Base-by-base conservation (phyloP, 2,888 invertebrate species). In the Xestoiulus laeticollis region DNA sequence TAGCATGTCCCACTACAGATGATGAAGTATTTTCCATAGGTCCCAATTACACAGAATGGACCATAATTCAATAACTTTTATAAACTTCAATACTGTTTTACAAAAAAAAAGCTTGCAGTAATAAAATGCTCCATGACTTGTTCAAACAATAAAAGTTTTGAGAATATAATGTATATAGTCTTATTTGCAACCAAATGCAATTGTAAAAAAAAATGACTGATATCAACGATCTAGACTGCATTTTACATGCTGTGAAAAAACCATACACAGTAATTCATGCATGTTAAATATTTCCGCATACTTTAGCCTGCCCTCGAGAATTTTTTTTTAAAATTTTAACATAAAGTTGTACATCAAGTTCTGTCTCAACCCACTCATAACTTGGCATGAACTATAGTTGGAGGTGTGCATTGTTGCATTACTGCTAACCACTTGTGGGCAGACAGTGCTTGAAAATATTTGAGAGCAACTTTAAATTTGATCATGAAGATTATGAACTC, bases 321-420 rank as follows among this genome's bases (percentile, higher is more conserved):
- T 78, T 30, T 26, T 38, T 78, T 78, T 30, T 14, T 8, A 0
- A 78, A 78, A 10, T 26, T 30, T 12, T 14, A 78, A 14, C 78
- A n/a, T 68, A 78, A 78, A 78, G 78, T 78, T 78, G 78, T 22
- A 30, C 30, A 30, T 78, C 78, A 78, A 78, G 30, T 78, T 78
- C 78, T 78, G 10, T 26, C 78, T 78, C 78, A 30, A 30, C 78
- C 78, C 78, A 78, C 78, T 78, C 78, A 78, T 78, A 12, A 14
- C 78, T 78, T 30, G 78, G 78, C 78, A 30, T 78, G 78, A 78
- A 78, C 78, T 78, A n/a, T n/a, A 78, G 78, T 78, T 78, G 3
- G 78, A 78, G 26, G 30, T 22, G 59, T 68, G 22, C 59, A 68
- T 22, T 68, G 59, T 68, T 78, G 30, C 30, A 4, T 78, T 78